Evolutionary conservation across 1,140 invertebrate genomes (phyloP).

Genomic region (Paracyclopina nana): DNA sequence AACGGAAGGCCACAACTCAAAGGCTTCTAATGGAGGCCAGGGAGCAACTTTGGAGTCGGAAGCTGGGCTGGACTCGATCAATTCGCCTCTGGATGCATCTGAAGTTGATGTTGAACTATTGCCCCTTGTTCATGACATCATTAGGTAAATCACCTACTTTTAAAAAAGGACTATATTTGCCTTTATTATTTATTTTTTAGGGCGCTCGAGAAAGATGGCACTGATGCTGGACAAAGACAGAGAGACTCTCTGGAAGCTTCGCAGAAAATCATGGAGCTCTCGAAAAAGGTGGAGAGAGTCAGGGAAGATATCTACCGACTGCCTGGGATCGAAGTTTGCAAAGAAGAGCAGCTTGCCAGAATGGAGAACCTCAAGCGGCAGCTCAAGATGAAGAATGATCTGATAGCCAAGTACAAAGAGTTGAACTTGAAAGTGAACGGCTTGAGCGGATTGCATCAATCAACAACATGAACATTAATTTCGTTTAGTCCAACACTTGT

Average conservation of each 20-base stretch:
- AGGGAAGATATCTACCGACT: not conserved
- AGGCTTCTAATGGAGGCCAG: no score
- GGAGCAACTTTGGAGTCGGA: no score
- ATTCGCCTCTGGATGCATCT: no score
- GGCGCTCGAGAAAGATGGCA: not conserved
- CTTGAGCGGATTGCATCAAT: no score
- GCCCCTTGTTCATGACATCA: no score
- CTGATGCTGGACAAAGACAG: not conserved
- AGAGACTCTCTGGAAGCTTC: not conserved
- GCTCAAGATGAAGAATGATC: not conserved
- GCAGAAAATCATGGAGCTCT: not conserved
- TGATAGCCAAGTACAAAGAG: conserved; percentile 1
- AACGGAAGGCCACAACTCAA: no score
- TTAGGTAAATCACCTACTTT: no score
- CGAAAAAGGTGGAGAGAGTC: not conserved
- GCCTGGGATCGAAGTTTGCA: not conserved
- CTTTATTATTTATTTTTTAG: not conserved
- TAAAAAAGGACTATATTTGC: no score
- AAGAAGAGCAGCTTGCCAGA: not conserved
- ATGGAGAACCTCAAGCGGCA: not conserved
- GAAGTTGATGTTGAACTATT: no score
- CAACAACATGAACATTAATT: no score
- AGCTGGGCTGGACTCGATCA: no score
- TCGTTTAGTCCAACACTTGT: no score
- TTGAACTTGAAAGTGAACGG: not conserved